Percentiles rank a stretch among this genome's conserved stretches.
phyloP scores from a whole-genome alignment of 2,113 vertebrate species.

The Seriola quinqueradiata region DNA sequence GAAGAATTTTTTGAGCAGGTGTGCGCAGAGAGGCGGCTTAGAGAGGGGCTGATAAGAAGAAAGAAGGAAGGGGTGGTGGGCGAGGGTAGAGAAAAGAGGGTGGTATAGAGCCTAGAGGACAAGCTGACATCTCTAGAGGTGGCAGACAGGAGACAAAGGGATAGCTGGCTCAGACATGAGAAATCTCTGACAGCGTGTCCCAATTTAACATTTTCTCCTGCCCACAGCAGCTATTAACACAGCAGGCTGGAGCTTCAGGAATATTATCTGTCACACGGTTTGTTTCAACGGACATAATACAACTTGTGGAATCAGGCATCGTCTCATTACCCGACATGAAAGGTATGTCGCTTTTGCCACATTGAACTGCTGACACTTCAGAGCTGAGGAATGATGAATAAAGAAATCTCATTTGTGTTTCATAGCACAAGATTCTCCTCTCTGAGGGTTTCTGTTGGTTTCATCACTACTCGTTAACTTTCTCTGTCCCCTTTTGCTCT shows the following conservation, averaged over 20 bases:
- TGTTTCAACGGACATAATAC: background rate
- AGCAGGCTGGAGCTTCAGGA: background rate
- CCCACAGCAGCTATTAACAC: slow-evolving; percentile 2
- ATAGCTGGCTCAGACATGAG: slow-evolving; percentile 16
- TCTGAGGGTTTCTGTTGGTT: slow-evolving; percentile 47
- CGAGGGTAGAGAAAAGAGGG: background rate
- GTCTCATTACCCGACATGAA: slow-evolving; percentile 25
- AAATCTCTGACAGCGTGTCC: slow-evolving; percentile 24
- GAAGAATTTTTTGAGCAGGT: background rate
- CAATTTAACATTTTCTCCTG: slow-evolving; percentile 2
- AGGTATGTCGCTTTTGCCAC: background rate
- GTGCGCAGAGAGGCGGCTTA: background rate
- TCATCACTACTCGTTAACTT: slow-evolving; percentile 67
- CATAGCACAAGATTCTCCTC: slow-evolving; percentile 26
- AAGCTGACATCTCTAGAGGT: slow-evolving; percentile 21
- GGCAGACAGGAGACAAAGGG: slow-evolving; percentile 26
- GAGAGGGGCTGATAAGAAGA: slow-evolving; percentile 14
- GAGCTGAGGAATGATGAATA: slow-evolving; percentile 19
- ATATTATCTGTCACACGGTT: background rate
- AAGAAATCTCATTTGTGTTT: slow-evolving; percentile 41
- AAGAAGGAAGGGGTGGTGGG: background rate
- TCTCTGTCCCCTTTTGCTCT: background rate
- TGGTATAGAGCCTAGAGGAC: slow-evolving; percentile 5
- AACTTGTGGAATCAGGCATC: background rate
- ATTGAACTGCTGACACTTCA: slow-evolving; percentile 8